Evolutionary conservation across 1,140 invertebrate genomes (phyloP).

Genomic region (Panonychus citri): DNA sequence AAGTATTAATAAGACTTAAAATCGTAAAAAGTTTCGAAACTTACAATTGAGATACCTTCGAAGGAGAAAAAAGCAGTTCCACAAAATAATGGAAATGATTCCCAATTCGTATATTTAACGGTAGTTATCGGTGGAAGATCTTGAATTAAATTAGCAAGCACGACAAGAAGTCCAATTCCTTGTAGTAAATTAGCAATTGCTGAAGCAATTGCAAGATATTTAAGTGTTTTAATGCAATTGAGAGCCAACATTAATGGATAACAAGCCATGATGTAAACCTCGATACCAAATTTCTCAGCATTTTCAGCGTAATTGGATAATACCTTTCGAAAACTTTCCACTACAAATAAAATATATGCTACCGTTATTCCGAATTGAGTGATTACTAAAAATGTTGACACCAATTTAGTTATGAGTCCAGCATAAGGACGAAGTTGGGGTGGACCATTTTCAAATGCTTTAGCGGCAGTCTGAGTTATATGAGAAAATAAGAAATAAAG

Average conservation of each 20-base stretch:
- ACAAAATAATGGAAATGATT: conserved; percentile 16
- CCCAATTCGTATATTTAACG: conserved; percentile 8
- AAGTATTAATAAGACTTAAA: conserved; percentile 6
- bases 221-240: conserved; percentile 18
- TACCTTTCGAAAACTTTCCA: conserved; percentile 37
- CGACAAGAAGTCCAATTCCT: conserved; percentile 19
- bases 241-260: conserved; percentile 10
- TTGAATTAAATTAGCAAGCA: conserved; percentile 19
- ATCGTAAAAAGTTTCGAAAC: conserved; percentile 7
- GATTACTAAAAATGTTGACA: conserved; percentile 35
- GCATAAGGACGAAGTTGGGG: background rate
- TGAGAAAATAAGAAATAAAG: too few species aligned
- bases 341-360: conserved; percentile 86
- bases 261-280: conserved; percentile 4
- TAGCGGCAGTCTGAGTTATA: background rate
- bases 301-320: too few species aligned
- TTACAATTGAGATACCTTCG: conserved; percentile 24
- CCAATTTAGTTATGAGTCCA: background rate
- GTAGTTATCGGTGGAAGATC: conserved; percentile 13
- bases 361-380: conserved; percentile 88
- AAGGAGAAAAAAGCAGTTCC: conserved; percentile 25
- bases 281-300: background rate
- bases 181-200: conserved; percentile 22
- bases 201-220: conserved; percentile 21
- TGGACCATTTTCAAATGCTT: background rate